Conservation (phyloP, 2,888 invertebrate genomes). For the Phytoseiulus persimilis region DNA sequence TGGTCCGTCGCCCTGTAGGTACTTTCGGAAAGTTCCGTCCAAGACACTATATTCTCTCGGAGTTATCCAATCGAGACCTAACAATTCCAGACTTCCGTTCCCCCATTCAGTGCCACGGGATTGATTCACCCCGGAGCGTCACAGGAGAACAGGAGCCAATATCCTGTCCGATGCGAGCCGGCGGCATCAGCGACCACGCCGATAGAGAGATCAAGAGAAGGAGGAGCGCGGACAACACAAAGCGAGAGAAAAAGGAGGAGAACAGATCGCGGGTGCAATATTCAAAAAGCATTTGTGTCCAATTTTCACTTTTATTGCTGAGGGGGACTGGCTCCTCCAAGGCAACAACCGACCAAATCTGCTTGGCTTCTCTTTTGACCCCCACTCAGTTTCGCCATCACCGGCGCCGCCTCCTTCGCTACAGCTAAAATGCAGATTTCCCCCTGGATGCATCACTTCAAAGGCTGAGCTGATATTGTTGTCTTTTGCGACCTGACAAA, state of each 20-base stretch:
- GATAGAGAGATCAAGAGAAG: not conserved
- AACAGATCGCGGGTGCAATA: not conserved
- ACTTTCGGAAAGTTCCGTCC: not conserved
- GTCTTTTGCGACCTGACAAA: not conserved
- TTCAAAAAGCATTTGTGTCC: constrained; percentile 5
- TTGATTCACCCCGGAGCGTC: not conserved
- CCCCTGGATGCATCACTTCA: not conserved
- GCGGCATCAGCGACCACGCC: not conserved
- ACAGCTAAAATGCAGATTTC: not conserved
- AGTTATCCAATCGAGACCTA: not conserved
- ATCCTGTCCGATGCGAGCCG: not conserved
- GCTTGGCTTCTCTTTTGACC: not conserved
- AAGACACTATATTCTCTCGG: too few species aligned
- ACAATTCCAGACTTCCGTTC: not conserved
- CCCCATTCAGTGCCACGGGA: not conserved
- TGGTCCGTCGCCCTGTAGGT: not conserved
- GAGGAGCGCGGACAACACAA: not conserved
- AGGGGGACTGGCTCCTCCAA: not conserved
- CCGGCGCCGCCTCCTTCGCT: not conserved
- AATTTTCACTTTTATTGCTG: not conserved
- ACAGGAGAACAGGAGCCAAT: not conserved
- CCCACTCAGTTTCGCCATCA: not conserved
- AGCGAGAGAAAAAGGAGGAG: not conserved
- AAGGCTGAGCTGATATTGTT: not conserved
- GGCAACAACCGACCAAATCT: not conserved